Conservation (phyloP, 2,888 invertebrate genomes). For the Nebria brevicollis region DNA sequence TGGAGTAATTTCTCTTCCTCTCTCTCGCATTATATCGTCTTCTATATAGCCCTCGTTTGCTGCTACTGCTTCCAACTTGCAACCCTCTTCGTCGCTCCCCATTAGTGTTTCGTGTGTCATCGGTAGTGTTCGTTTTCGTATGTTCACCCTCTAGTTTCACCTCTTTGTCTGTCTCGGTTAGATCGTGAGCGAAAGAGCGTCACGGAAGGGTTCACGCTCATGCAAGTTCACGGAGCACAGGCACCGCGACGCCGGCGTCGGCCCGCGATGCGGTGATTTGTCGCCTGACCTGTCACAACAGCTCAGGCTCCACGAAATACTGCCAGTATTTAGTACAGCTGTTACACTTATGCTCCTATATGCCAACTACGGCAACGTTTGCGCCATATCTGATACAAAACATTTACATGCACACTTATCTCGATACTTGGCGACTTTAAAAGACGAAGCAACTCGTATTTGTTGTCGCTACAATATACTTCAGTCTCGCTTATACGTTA, state of each 20-base stretch:
- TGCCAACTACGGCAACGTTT: background rate
- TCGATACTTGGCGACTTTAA: background rate
- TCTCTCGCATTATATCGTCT: slow-evolving; percentile 19
- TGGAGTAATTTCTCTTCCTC: slow-evolving; percentile 15
- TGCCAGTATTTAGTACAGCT: slow-evolving; percentile 29
- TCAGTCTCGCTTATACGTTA: background rate
- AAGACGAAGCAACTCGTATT: background rate
- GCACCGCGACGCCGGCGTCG: slow-evolving; percentile 64
- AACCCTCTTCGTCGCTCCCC: slow-evolving; percentile 56
- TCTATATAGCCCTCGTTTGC: slow-evolving; percentile 7
- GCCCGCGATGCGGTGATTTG: slow-evolving; percentile 51
- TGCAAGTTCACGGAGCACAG: slow-evolving; percentile 56
- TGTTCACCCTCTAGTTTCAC: slow-evolving; percentile 63
- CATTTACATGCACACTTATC: background rate
- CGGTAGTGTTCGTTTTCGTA: slow-evolving; percentile 59
- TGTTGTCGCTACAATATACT: background rate
- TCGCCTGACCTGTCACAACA: slow-evolving; percentile 57
- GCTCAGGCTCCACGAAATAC: slow-evolving; percentile 39
- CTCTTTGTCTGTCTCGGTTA: slow-evolving; percentile 59
- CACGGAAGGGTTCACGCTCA: slow-evolving; percentile 51
- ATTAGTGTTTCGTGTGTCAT: slow-evolving; percentile 65
- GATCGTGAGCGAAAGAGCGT: slow-evolving; percentile 53
- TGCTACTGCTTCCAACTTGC: background rate
- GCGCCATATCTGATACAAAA: background rate
- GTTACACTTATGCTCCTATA: slow-evolving; percentile 13